These are phyloP conservation scores for Drosophila nr. perissopoda DNA, from an alignment of 2,888 invertebrate species.

Conservation along the genomic window DNA sequence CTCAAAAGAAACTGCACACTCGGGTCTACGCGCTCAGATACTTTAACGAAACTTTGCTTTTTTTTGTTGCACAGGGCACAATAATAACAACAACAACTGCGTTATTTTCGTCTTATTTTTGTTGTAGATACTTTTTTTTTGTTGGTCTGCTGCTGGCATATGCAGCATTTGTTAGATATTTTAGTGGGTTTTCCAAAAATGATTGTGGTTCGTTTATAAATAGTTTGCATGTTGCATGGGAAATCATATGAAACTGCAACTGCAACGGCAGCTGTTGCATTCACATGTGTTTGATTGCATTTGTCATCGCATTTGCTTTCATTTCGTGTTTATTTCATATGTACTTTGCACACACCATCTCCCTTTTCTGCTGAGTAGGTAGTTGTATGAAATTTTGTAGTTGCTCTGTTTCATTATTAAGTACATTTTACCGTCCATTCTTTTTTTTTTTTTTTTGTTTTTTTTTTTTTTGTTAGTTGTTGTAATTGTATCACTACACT, in stretches of 20 bases:
- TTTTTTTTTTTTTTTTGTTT: constrained; percentile 10
- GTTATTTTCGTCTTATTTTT: constrained; percentile 67
- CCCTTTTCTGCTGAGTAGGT: constrained; percentile 65
- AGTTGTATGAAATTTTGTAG: constrained; percentile 37
- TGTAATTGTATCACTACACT: constrained; percentile 71
- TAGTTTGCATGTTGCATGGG: constrained; percentile 46
- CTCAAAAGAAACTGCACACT: constrained; percentile 71
- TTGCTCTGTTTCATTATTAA: constrained; percentile 47
- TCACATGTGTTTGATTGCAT: constrained; percentile 43
- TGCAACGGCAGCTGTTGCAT: constrained; percentile 18
- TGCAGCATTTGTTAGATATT: constrained; percentile 43
- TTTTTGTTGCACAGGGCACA: constrained; percentile 67
- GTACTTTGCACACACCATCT: constrained; percentile 45
- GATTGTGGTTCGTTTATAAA: constrained; percentile 38
- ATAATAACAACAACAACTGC: constrained; percentile 36
- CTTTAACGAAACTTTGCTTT: constrained; percentile 63
- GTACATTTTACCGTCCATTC: constrained; percentile 39
- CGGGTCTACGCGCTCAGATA: constrained; percentile 60
- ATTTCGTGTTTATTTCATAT: constrained; percentile 34
- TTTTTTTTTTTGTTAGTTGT: constrained; percentile 37
- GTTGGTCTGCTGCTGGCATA: constrained; percentile 39
- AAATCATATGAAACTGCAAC: constrained; percentile 15
- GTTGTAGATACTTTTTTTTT: constrained; percentile 62
- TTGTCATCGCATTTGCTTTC: constrained; percentile 56
- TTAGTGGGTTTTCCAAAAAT: constrained; percentile 50